A percentile compares a stretch with the other conserved stretches of the same genome.
Conservation (phyloP, 2,888 invertebrate species). For the Lithosia quadra region DNA sequence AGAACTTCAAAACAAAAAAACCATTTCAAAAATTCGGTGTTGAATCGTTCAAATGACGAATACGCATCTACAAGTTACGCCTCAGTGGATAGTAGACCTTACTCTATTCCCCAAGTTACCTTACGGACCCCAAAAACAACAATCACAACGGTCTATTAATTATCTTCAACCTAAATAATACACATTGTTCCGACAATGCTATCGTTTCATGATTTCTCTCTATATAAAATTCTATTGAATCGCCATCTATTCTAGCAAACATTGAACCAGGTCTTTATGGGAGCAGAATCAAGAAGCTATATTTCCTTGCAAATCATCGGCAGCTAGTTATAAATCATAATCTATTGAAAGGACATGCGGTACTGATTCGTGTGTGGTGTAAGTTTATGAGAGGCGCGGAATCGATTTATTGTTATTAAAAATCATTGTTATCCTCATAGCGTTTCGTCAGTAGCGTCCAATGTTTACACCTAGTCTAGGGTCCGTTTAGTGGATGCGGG, state of each 20-base stretch:
- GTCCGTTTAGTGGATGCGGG: too few relatives aligned
- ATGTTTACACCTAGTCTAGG: too few relatives aligned
- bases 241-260: not conserved
- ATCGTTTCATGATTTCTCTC: not conserved
- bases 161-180: not conserved
- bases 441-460: too few relatives aligned
- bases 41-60: too few relatives aligned
- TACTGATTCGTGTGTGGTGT: slow-evolving; percentile 48
- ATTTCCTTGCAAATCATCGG: slow-evolving; percentile 49
- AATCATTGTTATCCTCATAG: too few relatives aligned
- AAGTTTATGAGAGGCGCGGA: slow-evolving; percentile 15
- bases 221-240: not conserved
- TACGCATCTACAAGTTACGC: too few relatives aligned
- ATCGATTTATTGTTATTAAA: not conserved
- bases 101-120: not conserved
- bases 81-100: too few relatives aligned
- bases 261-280: slow-evolving; percentile 2
- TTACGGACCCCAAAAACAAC: not conserved
- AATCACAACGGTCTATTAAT: not conserved
- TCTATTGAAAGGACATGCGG: slow-evolving; percentile 53
- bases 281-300: slow-evolving; percentile 18
- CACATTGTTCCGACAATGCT: not conserved
- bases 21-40: too few relatives aligned
- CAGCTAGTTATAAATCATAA: slow-evolving; percentile 58
- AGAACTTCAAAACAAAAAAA: too few relatives aligned